Conservation (phyloP, 1,140 invertebrate species). For the Andrena cerasifolii region DNA sequence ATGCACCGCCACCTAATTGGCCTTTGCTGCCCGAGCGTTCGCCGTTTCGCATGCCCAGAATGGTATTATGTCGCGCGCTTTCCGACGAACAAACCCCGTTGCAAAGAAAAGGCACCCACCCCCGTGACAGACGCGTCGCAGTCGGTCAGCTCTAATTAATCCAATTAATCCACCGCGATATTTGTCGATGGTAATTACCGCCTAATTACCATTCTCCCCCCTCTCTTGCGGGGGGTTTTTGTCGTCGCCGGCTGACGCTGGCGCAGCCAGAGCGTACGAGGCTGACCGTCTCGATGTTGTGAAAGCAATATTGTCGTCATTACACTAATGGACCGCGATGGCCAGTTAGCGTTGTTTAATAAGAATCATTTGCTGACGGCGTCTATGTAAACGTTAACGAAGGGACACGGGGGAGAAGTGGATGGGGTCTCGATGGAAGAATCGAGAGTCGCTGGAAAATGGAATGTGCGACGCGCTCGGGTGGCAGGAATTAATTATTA, state of each 20-base stretch:
- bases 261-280: not conserved
- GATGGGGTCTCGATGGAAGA: not conserved
- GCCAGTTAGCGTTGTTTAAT: slow-evolving; percentile 20
- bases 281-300: slow-evolving; percentile 28
- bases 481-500: not conserved
- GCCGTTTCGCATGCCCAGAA: not conserved
- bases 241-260: not conserved
- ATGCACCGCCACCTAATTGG: slow-evolving; percentile 37
- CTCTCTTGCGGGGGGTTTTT: slow-evolving; percentile 44
- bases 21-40: not conserved
- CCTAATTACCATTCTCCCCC: slow-evolving; percentile 55
- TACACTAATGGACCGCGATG: slow-evolving; percentile 57
- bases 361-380: slow-evolving; percentile 47
- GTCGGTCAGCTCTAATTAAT: slow-evolving; percentile 63
- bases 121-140: slow-evolving; percentile 20
- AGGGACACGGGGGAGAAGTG: not conserved
- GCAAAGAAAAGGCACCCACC: slow-evolving; percentile 4
- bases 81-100: not conserved
- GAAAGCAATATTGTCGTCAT: slow-evolving; percentile 59
- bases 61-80: slow-evolving; percentile 12
- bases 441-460: slow-evolving; percentile 20
- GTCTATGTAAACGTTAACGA: not conserved
- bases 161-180: slow-evolving; percentile 62
- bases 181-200: slow-evolving; percentile 56
- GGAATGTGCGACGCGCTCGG: slow-evolving; percentile 7